These are phyloP conservation scores for Cephalopachus bancanus DNA, from an alignment of 2,797 vertebrate genomes.

Conservation along the genomic window DNA sequence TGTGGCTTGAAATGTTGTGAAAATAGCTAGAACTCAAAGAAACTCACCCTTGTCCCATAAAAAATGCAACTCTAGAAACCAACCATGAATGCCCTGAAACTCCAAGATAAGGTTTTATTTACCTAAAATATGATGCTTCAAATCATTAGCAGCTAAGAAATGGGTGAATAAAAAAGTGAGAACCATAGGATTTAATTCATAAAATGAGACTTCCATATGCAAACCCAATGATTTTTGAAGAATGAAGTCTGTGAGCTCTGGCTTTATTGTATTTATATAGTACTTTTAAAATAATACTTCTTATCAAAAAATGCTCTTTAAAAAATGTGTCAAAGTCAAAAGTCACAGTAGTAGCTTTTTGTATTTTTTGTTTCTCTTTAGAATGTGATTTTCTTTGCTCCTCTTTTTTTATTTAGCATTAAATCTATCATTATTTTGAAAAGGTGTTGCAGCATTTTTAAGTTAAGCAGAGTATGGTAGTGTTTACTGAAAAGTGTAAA, in stretches of 20 bases:
- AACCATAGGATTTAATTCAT: accelerated
- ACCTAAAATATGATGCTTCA: neutral
- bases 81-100: neutral
- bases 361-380: neutral
- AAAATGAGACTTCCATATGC: neutral
- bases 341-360: neutral
- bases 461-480: neutral
- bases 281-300: neutral
- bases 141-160: neutral
- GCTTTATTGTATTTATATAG: neutral
- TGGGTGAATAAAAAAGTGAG: too few species aligned
- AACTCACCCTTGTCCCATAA: neutral
- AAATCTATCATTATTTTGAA: neutral
- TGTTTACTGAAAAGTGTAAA: neutral
- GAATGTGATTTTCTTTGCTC: neutral
- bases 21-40: neutral
- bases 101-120: neutral
- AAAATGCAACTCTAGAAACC: neutral
- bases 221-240: neutral
- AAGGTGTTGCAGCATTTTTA: neutral
- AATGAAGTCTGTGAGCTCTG: neutral
- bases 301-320: neutral
- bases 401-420: neutral
- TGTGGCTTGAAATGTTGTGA: neutral
- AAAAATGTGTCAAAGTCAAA: neutral